Conservation (phyloP, 2,888 invertebrate species). For the Ochropleura leucogaster region DNA sequence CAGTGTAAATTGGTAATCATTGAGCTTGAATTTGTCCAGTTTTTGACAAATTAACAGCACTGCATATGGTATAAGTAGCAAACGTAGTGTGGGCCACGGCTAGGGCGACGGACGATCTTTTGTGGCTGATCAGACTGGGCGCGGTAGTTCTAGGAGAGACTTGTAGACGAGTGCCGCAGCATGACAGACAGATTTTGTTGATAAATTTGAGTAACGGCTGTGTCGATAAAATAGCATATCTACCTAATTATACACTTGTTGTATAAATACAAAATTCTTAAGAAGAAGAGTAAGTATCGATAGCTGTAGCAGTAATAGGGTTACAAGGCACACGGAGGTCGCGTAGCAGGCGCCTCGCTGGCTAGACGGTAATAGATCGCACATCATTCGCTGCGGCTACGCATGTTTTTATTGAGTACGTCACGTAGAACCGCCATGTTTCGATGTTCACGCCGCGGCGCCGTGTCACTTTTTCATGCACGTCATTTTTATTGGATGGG, state of each 20-base stretch:
- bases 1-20: no score
- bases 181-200: not conserved
- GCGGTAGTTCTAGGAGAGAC: not conserved
- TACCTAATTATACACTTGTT: no score
- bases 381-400: constrained; percentile 31
- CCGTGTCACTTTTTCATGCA: constrained; percentile 1
- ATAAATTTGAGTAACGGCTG: no score
- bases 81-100: not conserved
- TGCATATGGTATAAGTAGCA: not conserved
- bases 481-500: constrained; percentile 8
- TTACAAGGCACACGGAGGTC: constrained; percentile 13
- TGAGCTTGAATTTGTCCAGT: not conserved
- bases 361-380: constrained; percentile 52
- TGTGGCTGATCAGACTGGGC: not conserved
- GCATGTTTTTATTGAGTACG: constrained; percentile 33
- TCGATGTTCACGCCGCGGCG: constrained; percentile 17
- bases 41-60: not conserved
- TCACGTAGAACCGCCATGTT: constrained; percentile 18
- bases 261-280: not conserved
- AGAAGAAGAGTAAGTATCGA: not conserved
- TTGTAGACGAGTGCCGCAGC: not conserved
- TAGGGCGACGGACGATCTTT: not conserved
- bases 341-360: constrained; percentile 51
- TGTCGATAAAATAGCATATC: no score
- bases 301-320: not conserved